A percentile compares a stretch with the other conserved stretches of the same genome.
Conservation (phyloP, 2,113 vertebrate species). For the Talpa occidentalis region DNA sequence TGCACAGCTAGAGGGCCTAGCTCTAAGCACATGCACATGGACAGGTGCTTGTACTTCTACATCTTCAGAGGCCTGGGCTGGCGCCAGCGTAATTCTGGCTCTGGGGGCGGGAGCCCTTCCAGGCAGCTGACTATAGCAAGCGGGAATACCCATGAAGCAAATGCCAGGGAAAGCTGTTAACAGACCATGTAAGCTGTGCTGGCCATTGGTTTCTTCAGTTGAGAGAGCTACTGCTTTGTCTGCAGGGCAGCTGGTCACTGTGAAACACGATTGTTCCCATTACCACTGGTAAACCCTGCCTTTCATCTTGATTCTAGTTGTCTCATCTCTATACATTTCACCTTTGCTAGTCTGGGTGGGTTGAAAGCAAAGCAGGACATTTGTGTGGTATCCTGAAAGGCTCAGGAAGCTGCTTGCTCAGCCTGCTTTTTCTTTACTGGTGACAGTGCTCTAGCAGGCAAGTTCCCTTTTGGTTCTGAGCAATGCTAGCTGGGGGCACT, state of each 20-base stretch:
- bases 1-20: neutral
- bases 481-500: neutral
- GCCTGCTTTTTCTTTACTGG: neutral
- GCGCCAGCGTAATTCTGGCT: neutral
- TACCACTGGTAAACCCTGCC: neutral
- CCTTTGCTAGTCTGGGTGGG: neutral
- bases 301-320: neutral
- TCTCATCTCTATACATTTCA: neutral
- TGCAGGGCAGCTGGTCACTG: neutral
- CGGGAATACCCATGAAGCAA: neutral
- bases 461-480: neutral
- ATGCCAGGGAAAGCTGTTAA: neutral
- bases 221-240: neutral
- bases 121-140: neutral
- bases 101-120: neutral
- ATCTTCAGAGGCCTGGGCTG: neutral
- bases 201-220: neutral
- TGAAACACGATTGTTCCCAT: neutral
- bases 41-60: neutral
- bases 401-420: neutral
- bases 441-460: neutral
- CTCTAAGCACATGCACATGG: no score
- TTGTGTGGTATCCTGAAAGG: neutral
- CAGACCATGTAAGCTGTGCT: neutral
- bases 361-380: neutral